phyloP scores from a whole-genome alignment of 2,888 invertebrate genomes.

The Athrips mouffetella region DNA sequence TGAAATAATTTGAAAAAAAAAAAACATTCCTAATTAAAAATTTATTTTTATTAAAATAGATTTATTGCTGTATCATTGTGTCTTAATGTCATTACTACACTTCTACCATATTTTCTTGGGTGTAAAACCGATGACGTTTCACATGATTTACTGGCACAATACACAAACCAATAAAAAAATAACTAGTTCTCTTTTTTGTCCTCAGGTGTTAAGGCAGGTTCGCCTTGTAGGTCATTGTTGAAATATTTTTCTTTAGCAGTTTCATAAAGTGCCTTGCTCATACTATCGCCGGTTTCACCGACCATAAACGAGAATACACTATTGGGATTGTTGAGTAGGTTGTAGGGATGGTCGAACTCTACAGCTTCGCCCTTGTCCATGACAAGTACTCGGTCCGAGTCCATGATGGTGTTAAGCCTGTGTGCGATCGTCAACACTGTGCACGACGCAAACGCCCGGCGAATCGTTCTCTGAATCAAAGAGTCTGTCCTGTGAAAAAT shows the following conservation, averaged over 20 bases:
- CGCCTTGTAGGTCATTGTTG: slow-evolving; percentile 31
- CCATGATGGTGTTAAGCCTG: slow-evolving; percentile 94
- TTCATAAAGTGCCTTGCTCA: slow-evolving; percentile 63
- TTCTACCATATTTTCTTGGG: too few relatives aligned
- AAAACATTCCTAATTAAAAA: too few relatives aligned
- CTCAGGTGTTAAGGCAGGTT: too few relatives aligned
- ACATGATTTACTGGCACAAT: background rate
- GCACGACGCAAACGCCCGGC: slow-evolving; percentile 86
- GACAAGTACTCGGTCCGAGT: slow-evolving; percentile 88
- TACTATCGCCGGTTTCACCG: slow-evolving; percentile 78
- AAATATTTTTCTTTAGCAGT: slow-evolving; percentile 69
- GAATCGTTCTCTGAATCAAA: slow-evolving; percentile 90
- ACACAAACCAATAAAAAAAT: background rate
- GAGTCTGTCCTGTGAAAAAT: slow-evolving; percentile 82
- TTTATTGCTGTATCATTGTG: too few relatives aligned
- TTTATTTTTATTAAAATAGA: too few relatives aligned
- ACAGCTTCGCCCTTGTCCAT: slow-evolving; percentile 79
- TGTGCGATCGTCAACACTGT: slow-evolving; percentile 95
- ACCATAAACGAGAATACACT: slow-evolving; percentile 78
- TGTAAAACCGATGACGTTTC: too few relatives aligned
- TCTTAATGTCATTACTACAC: too few relatives aligned
- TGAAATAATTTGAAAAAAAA: too few relatives aligned
- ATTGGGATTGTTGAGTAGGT: slow-evolving; percentile 69
- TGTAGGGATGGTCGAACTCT: slow-evolving; percentile 83
- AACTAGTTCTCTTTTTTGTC: background rate